Percentiles rank a stretch among this genome's conserved stretches.
Conservation (phyloP, 2,113 vertebrate genomes). For the Ranitomeya variabilis region DNA sequence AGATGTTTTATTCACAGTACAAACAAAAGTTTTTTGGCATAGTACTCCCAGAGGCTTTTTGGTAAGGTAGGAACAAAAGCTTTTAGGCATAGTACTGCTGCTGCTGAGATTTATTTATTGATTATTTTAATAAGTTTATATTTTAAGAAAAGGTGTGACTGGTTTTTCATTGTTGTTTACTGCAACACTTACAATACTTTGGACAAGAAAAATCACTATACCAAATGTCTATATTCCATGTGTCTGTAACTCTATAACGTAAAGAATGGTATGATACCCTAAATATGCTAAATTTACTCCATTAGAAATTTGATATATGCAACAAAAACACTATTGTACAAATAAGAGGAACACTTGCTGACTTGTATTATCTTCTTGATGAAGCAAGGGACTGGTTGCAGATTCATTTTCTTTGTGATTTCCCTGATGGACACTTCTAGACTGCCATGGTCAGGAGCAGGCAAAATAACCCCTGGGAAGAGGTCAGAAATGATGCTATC, state of each 20-base stretch:
- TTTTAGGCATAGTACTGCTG: too few relatives aligned
- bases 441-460: constrained; percentile 63
- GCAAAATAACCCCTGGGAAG: constrained; percentile 65
- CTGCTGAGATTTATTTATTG: background rate
- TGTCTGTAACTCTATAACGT: constrained; percentile 11
- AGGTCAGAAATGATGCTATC: constrained; percentile 71
- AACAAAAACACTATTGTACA: constrained; percentile 12
- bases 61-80: too few relatives aligned
- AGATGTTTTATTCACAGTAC: too few relatives aligned
- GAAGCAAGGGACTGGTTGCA: constrained; percentile 65
- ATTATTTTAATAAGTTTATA: background rate
- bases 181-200: background rate
- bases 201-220: background rate
- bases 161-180: background rate
- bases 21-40: too few relatives aligned
- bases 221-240: background rate
- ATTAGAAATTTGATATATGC: constrained; percentile 48
- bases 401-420: constrained; percentile 73
- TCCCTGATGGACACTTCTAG: constrained; percentile 69
- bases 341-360: constrained; percentile 64
- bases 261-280: constrained; percentile 49
- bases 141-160: background rate
- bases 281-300: constrained; percentile 28
- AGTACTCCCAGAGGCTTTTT: too few relatives aligned
- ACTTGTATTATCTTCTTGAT: constrained; percentile 69